Conservation (phyloP, 1,140 invertebrate genomes). For the Atta texana region DNA sequence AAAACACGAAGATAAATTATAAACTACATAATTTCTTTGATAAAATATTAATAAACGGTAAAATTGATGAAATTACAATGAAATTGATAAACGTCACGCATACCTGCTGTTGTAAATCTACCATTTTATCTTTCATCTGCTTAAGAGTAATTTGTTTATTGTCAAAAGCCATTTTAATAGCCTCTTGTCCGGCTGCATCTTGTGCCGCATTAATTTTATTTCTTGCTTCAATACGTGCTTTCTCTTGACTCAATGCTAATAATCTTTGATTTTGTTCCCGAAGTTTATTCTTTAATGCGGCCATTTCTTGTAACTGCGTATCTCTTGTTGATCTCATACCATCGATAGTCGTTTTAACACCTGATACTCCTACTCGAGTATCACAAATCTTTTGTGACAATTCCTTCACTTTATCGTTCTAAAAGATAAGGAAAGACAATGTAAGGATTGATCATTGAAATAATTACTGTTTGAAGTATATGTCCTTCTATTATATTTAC, state of each 20-base stretch:
- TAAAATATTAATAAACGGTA: not conserved
- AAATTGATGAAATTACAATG: not conserved
- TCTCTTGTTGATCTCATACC: slow-evolving; percentile 97
- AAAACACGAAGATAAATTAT: too few species aligned
- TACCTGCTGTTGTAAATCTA: slow-evolving; percentile 89
- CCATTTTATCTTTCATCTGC: slow-evolving; percentile 93
- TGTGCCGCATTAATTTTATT: slow-evolving; percentile 88
- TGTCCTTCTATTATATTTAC: slow-evolving; percentile 78
- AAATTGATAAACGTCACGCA: not conserved
- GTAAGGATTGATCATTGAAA: not conserved
- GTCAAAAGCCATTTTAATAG: slow-evolving; percentile 90
- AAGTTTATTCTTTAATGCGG: slow-evolving; percentile 93
- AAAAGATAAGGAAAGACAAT: slow-evolving; percentile 59
- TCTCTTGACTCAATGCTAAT: slow-evolving; percentile 93
- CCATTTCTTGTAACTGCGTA: slow-evolving; percentile 95
- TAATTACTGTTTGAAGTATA: not conserved
- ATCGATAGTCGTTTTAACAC: slow-evolving; percentile 98
- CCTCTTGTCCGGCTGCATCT: slow-evolving; percentile 87
- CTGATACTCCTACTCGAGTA: slow-evolving; percentile 95
- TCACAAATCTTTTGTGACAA: slow-evolving; percentile 95
- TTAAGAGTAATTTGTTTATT: slow-evolving; percentile 95
- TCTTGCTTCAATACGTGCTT: slow-evolving; percentile 92
- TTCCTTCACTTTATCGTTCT: slow-evolving; percentile 95
- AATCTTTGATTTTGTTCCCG: slow-evolving; percentile 95
- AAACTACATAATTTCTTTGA: too few species aligned